These are phyloP conservation scores for Vimba vimba DNA, from an alignment of 2,113 vertebrate species.

Conservation along the genomic window DNA sequence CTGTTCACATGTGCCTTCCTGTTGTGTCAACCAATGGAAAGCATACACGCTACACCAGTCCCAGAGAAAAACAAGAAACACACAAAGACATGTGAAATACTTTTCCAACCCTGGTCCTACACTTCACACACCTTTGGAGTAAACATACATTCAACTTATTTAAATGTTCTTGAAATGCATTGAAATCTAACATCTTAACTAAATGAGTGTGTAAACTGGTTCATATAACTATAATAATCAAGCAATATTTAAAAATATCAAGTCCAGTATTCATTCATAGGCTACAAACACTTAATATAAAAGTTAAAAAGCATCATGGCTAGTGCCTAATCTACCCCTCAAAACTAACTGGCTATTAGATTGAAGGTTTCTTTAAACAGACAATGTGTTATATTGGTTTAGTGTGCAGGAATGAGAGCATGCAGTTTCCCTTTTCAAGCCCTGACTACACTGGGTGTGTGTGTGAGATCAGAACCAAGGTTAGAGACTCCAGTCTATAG, in stretches of 20 bases:
- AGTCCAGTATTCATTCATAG: conserved; percentile 52
- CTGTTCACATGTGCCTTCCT: conserved; percentile 27
- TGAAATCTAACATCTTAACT: conserved; percentile 13
- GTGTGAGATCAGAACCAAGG: conserved; percentile 57
- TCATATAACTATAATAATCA: conserved; percentile 41
- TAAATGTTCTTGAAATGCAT: conserved; percentile 17
- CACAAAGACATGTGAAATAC: conserved; percentile 47
- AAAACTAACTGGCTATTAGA: conserved; percentile 29
- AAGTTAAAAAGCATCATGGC: conserved; percentile 43
- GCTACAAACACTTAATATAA: conserved; percentile 48
- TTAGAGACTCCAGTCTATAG: conserved; percentile 53
- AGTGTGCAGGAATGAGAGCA: conserved; percentile 38
- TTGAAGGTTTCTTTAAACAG: conserved; percentile 30
- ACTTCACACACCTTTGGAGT: conserved; percentile 54
- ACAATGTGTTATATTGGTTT: conserved; percentile 30
- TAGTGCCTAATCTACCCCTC: conserved; percentile 44
- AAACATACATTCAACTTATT: conserved; percentile 51
- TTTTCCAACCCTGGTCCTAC: conserved; percentile 60
- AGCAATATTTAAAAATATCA: conserved; percentile 53
- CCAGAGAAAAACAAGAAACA: conserved; percentile 50
- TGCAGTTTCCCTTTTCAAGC: conserved; percentile 32
- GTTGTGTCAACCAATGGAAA: conserved; percentile 45
- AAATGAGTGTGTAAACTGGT: conserved; percentile 40
- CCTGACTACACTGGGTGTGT: conserved; percentile 48
- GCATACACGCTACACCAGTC: conserved; percentile 44